These are phyloP conservation scores for Tetraneura akinire DNA, from an alignment of 1,140 invertebrate species.

Conservation along the genomic window DNA sequence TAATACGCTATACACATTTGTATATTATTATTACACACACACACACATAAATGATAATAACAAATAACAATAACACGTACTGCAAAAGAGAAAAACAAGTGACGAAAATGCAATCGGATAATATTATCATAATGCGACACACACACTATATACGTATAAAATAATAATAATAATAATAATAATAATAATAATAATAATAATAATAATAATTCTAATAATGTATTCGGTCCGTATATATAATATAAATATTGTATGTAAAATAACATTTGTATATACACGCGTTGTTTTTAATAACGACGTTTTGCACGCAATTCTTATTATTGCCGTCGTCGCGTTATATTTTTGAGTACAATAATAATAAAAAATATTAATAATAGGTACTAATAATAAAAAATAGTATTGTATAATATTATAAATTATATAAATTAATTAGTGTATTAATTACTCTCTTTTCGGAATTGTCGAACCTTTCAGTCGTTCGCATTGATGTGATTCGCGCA, in stretches of 20 bases:
- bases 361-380: no score
- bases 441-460: background rate
- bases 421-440: no score
- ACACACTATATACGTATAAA: background rate
- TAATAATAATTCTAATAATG: background rate
- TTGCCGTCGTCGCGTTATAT: background rate
- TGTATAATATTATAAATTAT: no score
- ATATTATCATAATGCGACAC: constrained; percentile 31
- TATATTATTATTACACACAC: background rate
- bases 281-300: constrained; percentile 44
- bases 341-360: background rate
- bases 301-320: constrained; percentile 21
- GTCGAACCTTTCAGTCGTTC: background rate
- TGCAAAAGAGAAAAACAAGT: constrained; percentile 28
- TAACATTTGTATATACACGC: background rate
- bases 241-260: no score
- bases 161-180: no score
- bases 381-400: no score
- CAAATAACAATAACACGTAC: constrained; percentile 46
- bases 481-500: background rate
- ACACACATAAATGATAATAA: no score
- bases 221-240: background rate
- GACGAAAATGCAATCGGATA: constrained; percentile 31
- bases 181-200: no score
- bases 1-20: background rate